Evolutionary conservation across 2,113 vertebrate species (phyloP).

Genomic region (Anas platyrhynchos): DNA sequence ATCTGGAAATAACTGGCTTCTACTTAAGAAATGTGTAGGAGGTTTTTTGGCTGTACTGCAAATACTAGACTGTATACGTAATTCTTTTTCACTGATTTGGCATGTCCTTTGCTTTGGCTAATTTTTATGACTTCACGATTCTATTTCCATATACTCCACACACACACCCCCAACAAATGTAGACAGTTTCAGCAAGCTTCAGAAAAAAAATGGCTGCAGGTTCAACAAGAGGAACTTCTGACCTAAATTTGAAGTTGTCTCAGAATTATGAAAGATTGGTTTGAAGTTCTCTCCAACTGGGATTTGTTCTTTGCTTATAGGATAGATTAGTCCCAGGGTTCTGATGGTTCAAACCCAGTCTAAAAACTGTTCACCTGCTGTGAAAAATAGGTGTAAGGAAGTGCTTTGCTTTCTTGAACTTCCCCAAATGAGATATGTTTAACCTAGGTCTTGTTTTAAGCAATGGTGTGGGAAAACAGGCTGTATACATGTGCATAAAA

Average conservation of each 20-base stretch:
- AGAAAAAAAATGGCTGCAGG: rapidly evolving
- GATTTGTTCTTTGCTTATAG: neutral
- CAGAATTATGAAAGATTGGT: neutral
- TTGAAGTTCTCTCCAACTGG: neutral
- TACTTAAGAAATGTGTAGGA: rapidly evolving
- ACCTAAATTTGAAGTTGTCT: neutral
- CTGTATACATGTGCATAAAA: rapidly evolving
- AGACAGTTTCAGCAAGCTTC: no score
- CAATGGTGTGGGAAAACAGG: neutral
- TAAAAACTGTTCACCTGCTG: neutral
- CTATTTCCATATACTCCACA: neutral
- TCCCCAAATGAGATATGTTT: rapidly evolving
- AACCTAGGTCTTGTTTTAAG: neutral
- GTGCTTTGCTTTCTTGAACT: neutral
- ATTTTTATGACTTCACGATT: neutral
- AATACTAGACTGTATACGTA: neutral
- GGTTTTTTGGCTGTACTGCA: neutral
- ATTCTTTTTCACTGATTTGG: neutral
- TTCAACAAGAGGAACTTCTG: neutral
- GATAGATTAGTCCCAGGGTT: rapidly evolving
- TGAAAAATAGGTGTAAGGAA: rapidly evolving
- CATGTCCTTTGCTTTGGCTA: rapidly evolving
- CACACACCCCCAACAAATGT: neutral
- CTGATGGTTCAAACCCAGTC: rapidly evolving
- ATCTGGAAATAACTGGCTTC: rapidly evolving